Evolutionary conservation across 2,888 invertebrate species (phyloP).

Genomic region (Pollenia angustigena): DNA sequence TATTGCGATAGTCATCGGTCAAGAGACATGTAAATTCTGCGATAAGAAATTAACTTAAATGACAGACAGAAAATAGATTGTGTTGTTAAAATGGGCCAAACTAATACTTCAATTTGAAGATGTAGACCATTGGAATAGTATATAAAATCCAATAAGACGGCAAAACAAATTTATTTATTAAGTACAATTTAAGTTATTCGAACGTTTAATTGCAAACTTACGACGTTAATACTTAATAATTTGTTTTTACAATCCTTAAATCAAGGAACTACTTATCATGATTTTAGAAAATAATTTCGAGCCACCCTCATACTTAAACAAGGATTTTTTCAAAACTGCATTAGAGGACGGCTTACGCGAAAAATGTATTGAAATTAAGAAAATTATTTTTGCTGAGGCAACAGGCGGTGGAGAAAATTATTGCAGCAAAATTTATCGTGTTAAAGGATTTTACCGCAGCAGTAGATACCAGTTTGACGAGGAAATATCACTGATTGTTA

Average conservation of each 20-base stretch:
- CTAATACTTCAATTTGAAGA: conserved; percentile 42
- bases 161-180: conserved; percentile 51
- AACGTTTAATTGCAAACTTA: conserved; percentile 22
- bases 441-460: conserved; percentile 78
- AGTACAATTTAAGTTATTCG: conserved; percentile 25
- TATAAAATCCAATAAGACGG: conserved; percentile 46
- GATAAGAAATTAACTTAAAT: conserved; percentile 51
- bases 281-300: conserved; percentile 76
- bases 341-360: conserved; percentile 81
- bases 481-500: conserved; percentile 81
- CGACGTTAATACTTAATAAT: not conserved
- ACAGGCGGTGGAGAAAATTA: conserved; percentile 82
- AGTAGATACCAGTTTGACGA: conserved; percentile 79
- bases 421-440: conserved; percentile 82
- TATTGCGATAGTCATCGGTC: conserved; percentile 35
- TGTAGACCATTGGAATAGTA: conserved; percentile 41
- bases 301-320: conserved; percentile 80
- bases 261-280: conserved; percentile 74
- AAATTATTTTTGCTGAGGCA: conserved; percentile 79
- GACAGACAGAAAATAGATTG: not conserved
- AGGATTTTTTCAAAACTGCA: conserved; percentile 81
- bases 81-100: conserved; percentile 31
- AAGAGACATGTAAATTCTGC: conserved; percentile 33
- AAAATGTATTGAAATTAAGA: conserved; percentile 80
- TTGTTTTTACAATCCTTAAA: not conserved